Evolutionary conservation across 2,888 invertebrate species (phyloP).

Genomic region (Tineola bisselliella): DNA sequence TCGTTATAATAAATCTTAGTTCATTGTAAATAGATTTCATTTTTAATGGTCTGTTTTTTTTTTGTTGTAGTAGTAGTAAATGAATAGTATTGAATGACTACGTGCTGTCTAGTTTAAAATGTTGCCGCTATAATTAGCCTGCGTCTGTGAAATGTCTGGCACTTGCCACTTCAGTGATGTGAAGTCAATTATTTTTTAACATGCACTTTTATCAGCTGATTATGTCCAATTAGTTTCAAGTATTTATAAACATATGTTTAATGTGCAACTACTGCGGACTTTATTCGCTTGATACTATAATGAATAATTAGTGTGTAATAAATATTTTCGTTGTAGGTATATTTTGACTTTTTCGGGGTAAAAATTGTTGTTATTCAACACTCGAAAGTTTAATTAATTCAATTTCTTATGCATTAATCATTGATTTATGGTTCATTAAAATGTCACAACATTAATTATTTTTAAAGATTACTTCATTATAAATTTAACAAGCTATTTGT

Average conservation of each 20-base stretch:
- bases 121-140: not conserved
- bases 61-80: not conserved
- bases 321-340: too few species aligned
- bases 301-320: too few species aligned
- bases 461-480: too few species aligned
- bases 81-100: not conserved
- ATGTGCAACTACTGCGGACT: too few species aligned
- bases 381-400: not conserved
- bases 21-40: not conserved
- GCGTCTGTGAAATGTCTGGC: conserved; percentile 3
- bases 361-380: not conserved
- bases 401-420: not conserved
- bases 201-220: not conserved
- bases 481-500: too few species aligned
- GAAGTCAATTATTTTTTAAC: not conserved
- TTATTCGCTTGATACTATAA: too few species aligned
- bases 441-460: too few species aligned
- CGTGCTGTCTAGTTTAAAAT: not conserved
- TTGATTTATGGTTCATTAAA: not conserved
- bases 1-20: not conserved
- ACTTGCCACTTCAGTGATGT: not conserved
- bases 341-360: not conserved
- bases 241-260: too few species aligned
- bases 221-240: not conserved
- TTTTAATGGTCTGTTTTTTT: too few species aligned